phyloP scores from a whole-genome alignment of 2,797 vertebrate species.

The Gobionotothen gibberifrons region DNA sequence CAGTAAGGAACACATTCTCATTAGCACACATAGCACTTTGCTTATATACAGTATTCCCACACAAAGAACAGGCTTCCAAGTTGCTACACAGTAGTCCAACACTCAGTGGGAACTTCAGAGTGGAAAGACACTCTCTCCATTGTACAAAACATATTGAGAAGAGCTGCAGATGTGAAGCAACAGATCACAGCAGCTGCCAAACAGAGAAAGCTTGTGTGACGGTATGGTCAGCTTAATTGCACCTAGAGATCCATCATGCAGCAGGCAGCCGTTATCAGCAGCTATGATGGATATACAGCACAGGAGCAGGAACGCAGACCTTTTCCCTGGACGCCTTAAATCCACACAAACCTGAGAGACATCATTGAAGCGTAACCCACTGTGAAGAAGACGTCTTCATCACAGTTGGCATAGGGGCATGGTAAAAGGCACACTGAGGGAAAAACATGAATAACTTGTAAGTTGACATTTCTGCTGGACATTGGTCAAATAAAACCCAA shows the following conservation, averaged over 20 bases:
- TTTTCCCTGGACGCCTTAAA: conserved; percentile 44
- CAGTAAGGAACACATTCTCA: conserved; percentile 50
- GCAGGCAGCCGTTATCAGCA: conserved; percentile 52
- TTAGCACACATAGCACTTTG: conserved; percentile 35
- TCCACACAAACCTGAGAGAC: conserved; percentile 46
- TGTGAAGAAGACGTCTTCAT: no score
- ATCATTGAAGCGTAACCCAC: conserved; percentile 10
- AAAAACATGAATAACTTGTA: no score
- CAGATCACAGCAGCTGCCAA: conserved; percentile 25
- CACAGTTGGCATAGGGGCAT: no score
- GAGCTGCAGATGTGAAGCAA: conserved; percentile 37
- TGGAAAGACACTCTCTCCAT: conserved; percentile 12
- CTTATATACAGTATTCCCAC: conserved; percentile 23
- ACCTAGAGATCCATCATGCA: no score
- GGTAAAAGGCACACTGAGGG: no score
- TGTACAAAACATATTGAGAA: conserved; percentile 22
- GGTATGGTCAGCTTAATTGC: conserved; percentile 14
- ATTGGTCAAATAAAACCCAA: no score
- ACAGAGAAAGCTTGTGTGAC: conserved; percentile 21
- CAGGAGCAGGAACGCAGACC: conserved; percentile 16
- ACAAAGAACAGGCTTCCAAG: conserved; percentile 5
- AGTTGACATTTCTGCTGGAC: no score
- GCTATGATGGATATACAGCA: conserved; percentile 49
- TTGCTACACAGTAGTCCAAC: conserved; percentile 28
- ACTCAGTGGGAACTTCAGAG: conserved; percentile 25